These are phyloP conservation scores for Karalla daura DNA, from an alignment of 2,797 vertebrate species.

Conservation along the genomic window DNA sequence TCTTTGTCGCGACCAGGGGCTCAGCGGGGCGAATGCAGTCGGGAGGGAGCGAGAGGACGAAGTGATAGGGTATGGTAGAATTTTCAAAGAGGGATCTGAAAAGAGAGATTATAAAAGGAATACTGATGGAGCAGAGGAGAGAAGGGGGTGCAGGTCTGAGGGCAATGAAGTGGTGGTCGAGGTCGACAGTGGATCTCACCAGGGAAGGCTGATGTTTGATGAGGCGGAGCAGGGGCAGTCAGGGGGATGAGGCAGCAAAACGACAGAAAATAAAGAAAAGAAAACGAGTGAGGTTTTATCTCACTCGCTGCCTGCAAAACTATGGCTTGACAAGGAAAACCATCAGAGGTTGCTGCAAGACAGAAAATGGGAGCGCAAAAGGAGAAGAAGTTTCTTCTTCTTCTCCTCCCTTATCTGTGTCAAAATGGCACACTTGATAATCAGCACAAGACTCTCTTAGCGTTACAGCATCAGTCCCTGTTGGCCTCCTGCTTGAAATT, in stretches of 20 bases:
- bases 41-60: constrained; percentile 8
- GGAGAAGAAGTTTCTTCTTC: neutral
- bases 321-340: neutral
- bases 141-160: constrained; percentile 2
- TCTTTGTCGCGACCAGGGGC: constrained; percentile 1
- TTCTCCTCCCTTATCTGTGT: neutral
- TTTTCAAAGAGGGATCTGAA: no score
- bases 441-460: constrained; percentile 4
- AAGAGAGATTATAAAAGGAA: constrained; percentile 29
- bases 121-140: neutral
- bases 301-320: neutral
- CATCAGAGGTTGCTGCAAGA: neutral
- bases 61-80: no score
- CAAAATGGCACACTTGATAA: neutral
- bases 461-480: constrained; percentile 9
- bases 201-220: constrained; percentile 8
- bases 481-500: constrained; percentile 4
- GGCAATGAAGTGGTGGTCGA: neutral
- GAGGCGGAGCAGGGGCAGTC: neutral
- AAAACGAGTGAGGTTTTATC: neutral
- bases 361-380: neutral
- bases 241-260: neutral
- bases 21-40: constrained; percentile 5
- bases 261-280: neutral
- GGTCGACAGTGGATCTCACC: constrained; percentile 4